Evolutionary conservation across 2,113 vertebrate genomes (phyloP), one percentile per base, ranked within the genome.

Genomic region (Menura novaehollandiae): DNA sequence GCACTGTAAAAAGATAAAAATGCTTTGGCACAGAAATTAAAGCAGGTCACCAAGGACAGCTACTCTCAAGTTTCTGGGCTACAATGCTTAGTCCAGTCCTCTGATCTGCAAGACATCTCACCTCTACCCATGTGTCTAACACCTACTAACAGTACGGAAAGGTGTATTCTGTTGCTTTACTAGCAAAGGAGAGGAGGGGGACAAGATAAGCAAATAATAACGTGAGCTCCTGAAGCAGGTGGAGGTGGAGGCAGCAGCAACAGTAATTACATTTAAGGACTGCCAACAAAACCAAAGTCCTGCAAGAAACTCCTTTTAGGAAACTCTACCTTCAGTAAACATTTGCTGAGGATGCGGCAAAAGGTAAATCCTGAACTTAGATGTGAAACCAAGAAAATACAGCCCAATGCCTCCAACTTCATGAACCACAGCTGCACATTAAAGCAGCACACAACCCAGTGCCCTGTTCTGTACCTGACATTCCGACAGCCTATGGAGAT

Each of bases 391-490:
- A 39, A 15, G 37, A 78, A 56, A 80, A 69, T 4, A 52, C 0
- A 83, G 22, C 18, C 11, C 44, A 33, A 62, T 86, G 51, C 20
- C 56, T 84, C 60, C 32, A 60, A 11, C 11, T 56, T 60, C 22
- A 47, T 17, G 33, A 84, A 37, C 22, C 14, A 37, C 44, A 91
- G 47, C 44, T 26, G 32, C 47, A 64, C 16, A 4, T 6, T n/a
- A 32, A 76, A 76, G 14, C 13, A 51, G 21, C 23, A 26, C 3
- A 47, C 13, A 67, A 13, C 3, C 23, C 49, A 12, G 6, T 7
- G 37, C 24, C 8, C 47, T n/a, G 0, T 9, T 53, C 4, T 15
- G 17, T 35, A 22, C 7, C 6, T n/a, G 41, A 26, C 14, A 10
- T 9, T 88, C 67, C 6, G 1, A 41, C 32, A 73, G 19, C 20